Evolutionary conservation across 2,113 vertebrate genomes (phyloP).

Genomic region (Pygoscelis adeliae): DNA sequence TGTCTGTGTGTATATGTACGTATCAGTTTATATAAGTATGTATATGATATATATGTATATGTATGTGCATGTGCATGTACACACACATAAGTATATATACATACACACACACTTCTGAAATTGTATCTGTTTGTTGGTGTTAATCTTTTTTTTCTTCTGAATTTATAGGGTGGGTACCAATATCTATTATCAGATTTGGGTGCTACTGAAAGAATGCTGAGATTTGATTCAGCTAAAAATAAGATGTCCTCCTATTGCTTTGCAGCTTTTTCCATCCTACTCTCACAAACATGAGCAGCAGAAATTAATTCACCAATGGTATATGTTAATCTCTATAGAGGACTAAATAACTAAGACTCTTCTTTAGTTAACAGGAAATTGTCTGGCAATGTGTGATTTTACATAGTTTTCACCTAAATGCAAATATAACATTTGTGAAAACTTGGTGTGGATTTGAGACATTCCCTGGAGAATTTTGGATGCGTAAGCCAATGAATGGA

Average conservation of each 20-base stretch:
- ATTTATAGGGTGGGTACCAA: neutral
- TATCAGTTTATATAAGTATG: neutral
- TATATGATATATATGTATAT: neutral
- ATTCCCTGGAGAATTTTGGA: neutral
- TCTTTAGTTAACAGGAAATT: neutral
- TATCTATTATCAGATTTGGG: neutral
- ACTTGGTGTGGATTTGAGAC: neutral
- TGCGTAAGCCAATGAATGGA: neutral
- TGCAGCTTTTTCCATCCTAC: neutral
- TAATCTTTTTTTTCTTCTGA: neutral
- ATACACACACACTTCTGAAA: neutral
- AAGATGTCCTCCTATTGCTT: neutral
- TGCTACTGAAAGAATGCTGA: neutral
- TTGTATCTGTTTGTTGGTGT: neutral
- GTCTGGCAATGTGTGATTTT: neutral
- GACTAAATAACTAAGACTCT: neutral
- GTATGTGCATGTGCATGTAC: neutral
- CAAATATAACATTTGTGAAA: neutral
- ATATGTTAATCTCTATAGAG: fast-evolving
- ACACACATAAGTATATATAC: too few species aligned
- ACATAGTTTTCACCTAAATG: neutral
- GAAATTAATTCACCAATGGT: neutral
- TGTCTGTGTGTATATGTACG: neutral
- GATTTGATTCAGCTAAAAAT: neutral
- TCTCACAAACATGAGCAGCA: neutral